Evolutionary conservation across 92 coral and sea anemone species (phyloP), one percentile per base, ranked within the genome.

Genomic region (Parazoanthus atlanticus): DNA sequence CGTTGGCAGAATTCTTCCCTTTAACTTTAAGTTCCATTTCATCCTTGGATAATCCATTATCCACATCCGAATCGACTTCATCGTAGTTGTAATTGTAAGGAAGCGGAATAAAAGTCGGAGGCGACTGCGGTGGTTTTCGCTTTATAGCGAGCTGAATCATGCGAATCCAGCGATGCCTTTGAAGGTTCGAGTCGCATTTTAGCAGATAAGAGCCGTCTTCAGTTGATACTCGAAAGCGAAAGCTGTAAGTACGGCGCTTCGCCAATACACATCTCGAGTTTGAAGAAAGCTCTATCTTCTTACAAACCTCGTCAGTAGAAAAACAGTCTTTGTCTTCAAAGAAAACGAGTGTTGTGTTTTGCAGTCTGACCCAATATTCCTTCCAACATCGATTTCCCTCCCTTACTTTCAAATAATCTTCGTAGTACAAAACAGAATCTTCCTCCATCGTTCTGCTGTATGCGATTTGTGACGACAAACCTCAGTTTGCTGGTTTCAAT

Each of bases 141-240:
- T 84, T 85, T 71, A 85, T 61, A 8, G 94, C 93, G 75, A 90
- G 74, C 32, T 93, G 94, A 80, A 95, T 95, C 94, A 92, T 92
- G 70, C 92, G 98, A 79, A 95, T 95, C 98, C 98, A 95, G 56
- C 98, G 98, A 86, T 95, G 96, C 74, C 98, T 88, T 76, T 95
- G 98, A 12, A 95, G 91, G 73, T 95, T 95, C 3, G 98, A 90
- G 38, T 91, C 94, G 71, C 98, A 95, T 86, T 95, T 95, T 0
- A 95, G 79, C 82, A 91, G 93, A 79, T 84, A 88, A 17, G 77
- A 76, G 26, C 92, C 90, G 21, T 86, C 93, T 10, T 49, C 90
- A 79, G 98, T 93, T 47, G 88, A 77, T n/a, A 95, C 86, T 26
- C 90, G 91, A 78, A 95, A 95, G 80, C 98, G 93, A 90, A 91